Percentiles rank a stretch among this genome's conserved stretches.
phyloP scores from a whole-genome alignment of 30 jellyfish, hydroid and myxozoan species.

The Mastigias papua region DNA sequence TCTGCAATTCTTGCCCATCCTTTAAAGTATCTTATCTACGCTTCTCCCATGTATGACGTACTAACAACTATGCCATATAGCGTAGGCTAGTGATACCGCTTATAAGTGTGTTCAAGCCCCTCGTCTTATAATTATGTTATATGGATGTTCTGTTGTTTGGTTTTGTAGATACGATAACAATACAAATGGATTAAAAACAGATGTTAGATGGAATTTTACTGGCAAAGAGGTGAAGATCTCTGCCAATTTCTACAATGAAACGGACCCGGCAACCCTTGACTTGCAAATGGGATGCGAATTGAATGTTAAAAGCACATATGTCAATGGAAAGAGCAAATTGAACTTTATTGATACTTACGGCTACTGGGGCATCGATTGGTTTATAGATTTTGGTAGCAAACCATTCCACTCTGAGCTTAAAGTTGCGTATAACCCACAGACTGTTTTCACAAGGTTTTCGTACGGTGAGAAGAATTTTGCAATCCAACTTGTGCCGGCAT shows the following conservation, averaged over 20 bases:
- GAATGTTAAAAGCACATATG: constrained; percentile 25
- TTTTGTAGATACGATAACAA: constrained; percentile 79
- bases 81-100: too few relatives aligned
- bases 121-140: too few relatives aligned
- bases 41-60: too few relatives aligned
- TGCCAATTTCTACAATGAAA: constrained; percentile 74
- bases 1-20: too few relatives aligned
- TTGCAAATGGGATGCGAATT: constrained; percentile 75
- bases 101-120: too few relatives aligned
- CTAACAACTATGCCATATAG: too few relatives aligned
- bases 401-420: constrained; percentile 55
- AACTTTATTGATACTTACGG: constrained; percentile 82
- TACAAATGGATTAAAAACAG: constrained; percentile 77
- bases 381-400: constrained; percentile 32
- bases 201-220: constrained; percentile 74
- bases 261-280: constrained; percentile 92
- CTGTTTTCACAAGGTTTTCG: constrained; percentile 29
- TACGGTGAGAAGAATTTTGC: constrained; percentile 51
- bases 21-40: too few relatives aligned
- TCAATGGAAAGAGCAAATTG: constrained; percentile 37
- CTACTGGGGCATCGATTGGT: constrained; percentile 87
- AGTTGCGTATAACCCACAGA: constrained; percentile 77
- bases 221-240: constrained; percentile 55
- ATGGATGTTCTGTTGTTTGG: too few relatives aligned
- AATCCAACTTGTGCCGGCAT: constrained; percentile 50